Evolutionary conservation across 1,140 invertebrate genomes (phyloP).

Genomic region (Vanessa atalanta): DNA sequence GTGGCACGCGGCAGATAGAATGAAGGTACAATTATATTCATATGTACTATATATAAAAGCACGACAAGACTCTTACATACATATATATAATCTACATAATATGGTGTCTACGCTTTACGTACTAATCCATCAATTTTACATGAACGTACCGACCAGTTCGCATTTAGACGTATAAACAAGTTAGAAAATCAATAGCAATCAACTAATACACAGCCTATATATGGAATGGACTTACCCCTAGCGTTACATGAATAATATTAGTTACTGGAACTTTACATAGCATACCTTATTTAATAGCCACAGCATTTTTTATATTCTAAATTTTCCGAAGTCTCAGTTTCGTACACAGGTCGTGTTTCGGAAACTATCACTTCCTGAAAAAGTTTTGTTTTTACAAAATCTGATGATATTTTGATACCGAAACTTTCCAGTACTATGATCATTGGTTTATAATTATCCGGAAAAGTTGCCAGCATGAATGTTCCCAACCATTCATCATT

Average conservation of each 20-base stretch:
- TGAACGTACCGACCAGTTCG: neutral
- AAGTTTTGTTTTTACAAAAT: conserved; percentile 61
- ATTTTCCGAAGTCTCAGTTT: too few species aligned
- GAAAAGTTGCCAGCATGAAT: conserved; percentile 59
- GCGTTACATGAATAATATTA: too few species aligned
- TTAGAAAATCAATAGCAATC: conserved; percentile 24
- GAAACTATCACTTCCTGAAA: conserved; percentile 51
- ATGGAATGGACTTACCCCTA: too few species aligned
- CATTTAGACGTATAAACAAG: conserved; percentile 18
- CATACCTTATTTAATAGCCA: too few species aligned
- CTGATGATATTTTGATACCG: conserved; percentile 44
- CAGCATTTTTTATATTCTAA: too few species aligned
- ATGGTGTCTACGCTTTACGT: neutral
- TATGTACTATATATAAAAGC: too few species aligned
- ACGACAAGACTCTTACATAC: neutral
- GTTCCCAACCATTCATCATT: conserved; percentile 57
- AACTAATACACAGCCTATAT: conserved; percentile 14
- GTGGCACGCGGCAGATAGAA: too few species aligned
- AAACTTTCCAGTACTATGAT: too few species aligned
- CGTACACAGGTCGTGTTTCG: conserved; percentile 9
- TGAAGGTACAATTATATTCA: too few species aligned
- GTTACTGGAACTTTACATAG: too few species aligned
- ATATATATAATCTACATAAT: neutral
- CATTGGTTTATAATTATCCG: conserved; percentile 26
- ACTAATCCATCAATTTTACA: conserved; percentile 6